Evolutionary conservation across 2,113 vertebrate species (phyloP), one percentile per base, ranked within the genome.

Genomic region (Chrysemys picta): DNA sequence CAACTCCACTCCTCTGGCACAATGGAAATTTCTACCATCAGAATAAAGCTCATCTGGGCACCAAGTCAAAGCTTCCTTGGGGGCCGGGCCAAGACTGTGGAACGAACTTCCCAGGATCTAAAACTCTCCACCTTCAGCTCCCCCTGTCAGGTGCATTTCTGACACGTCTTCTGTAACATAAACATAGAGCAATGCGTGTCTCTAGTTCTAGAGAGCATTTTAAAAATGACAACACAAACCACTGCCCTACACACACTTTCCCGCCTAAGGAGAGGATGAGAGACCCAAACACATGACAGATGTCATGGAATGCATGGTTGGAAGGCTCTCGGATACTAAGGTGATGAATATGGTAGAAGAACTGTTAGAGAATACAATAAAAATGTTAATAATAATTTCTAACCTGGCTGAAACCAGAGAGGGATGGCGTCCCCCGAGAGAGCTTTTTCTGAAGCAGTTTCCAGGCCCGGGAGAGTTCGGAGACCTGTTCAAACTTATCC

Each of bases 141-240:
- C 0, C 0, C 75, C 91, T 92, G 62, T 0, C 0, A 94, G 93
- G 91, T 25, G 31, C 17, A 0, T 81, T 29, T 54, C 88, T 2
- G 3, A 93, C 94, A 85, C 94, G 93, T 95, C 95, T 96, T 97
- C 96, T 81, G 95, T 89, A 87, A 94, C 47, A 79, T 17, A 82
- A 75, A 57, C 19, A 86, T 49, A 31, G 13, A 65, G 59, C 27
- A 35, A 65, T 65, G 13, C 2, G 2, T 31, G 59, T 35, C 29
- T 16, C 59, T 35, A 62, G 59, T 8, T 31, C 29, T 31, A 62
- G 13, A 31, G 31, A 65, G 59, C 31, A 17, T 31, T 35, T 65
- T 29, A 89, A 88, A 94, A 82, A 95, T 13, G n/a, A 89, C 78
- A 95, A 81, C 94, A 94, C 69, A 96, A 93, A 31, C 13, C 59